These are phyloP conservation scores for Ambastaia sidthimunki DNA, from an alignment of 2,797 vertebrate genomes.

Conservation along the genomic window DNA sequence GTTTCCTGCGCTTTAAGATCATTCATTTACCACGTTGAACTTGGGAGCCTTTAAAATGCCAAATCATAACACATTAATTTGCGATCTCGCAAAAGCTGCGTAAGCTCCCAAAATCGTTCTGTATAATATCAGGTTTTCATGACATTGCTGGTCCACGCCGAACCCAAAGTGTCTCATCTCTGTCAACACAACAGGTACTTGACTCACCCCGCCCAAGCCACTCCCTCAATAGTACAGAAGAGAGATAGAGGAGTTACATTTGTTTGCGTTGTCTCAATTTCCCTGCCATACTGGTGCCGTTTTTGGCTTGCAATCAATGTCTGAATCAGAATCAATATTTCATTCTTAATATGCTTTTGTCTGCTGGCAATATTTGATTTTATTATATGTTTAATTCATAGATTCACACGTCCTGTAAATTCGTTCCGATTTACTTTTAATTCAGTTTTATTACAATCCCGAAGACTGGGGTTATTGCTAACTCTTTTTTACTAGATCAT, in stretches of 20 bases:
- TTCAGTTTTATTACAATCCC: background rate
- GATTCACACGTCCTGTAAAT: background rate
- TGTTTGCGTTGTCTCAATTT: background rate
- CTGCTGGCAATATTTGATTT: background rate
- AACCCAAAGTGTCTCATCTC: background rate
- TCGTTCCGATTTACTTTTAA: background rate
- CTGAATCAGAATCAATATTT: background rate
- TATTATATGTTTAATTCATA: background rate
- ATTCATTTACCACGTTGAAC: background rate
- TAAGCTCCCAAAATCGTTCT: background rate
- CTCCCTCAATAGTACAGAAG: background rate
- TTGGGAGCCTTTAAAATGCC: background rate
- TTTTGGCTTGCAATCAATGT: background rate
- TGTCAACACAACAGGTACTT: constrained; percentile 25
- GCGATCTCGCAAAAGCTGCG: background rate
- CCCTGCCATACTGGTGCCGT: too few relatives aligned
- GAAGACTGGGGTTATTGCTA: background rate
- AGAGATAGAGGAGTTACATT: background rate
- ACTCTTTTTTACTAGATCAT: background rate
- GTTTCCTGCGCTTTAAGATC: background rate
- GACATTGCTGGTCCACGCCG: background rate
- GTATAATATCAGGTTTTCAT: background rate
- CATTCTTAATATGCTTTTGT: background rate
- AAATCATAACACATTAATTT: background rate
- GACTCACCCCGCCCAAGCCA: background rate